Conservation (phyloP, 2,888 invertebrate genomes). For the Ornithoptera alexandrae region DNA sequence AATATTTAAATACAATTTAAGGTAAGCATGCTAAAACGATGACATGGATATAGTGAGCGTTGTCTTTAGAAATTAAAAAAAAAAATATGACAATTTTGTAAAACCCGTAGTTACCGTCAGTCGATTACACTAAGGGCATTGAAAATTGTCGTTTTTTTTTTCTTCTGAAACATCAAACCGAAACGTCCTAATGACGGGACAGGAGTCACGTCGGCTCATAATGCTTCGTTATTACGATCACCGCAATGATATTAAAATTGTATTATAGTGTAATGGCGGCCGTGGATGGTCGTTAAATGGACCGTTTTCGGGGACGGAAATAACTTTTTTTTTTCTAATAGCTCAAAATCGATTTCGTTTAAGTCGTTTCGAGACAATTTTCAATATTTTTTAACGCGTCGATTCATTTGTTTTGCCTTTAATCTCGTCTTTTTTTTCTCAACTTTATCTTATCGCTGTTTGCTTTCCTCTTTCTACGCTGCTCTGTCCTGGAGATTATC, state of each 20-base stretch:
- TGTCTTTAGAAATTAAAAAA: not conserved
- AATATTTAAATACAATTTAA: too few species aligned
- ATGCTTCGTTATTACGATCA: constrained; percentile 59
- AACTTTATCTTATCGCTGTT: too few species aligned
- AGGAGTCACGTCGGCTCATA: constrained; percentile 69
- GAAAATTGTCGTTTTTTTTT: constrained; percentile 21
- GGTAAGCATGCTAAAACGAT: too few species aligned
- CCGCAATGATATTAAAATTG: constrained; percentile 62
- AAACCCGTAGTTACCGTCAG: not conserved
- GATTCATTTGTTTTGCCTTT: constrained; percentile 32
- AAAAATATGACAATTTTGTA: not conserved
- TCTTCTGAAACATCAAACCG: constrained; percentile 32
- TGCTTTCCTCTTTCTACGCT: too few species aligned
- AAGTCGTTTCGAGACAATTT: constrained; percentile 47
- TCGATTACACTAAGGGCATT: constrained; percentile 11
- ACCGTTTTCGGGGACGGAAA: constrained; percentile 66
- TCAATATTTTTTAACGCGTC: constrained; percentile 20
- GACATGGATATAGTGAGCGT: not conserved
- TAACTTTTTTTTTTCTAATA: constrained; percentile 50
- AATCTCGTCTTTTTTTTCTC: too few species aligned
- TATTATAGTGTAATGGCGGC: constrained; percentile 63
- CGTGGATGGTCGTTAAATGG: constrained; percentile 66
- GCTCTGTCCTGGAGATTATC: too few species aligned
- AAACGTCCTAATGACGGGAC: constrained; percentile 63
- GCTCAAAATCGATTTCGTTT: constrained; percentile 70